Evolutionary conservation across 1,140 invertebrate species (phyloP).

Genomic region (Chionoecetes opilio): DNA sequence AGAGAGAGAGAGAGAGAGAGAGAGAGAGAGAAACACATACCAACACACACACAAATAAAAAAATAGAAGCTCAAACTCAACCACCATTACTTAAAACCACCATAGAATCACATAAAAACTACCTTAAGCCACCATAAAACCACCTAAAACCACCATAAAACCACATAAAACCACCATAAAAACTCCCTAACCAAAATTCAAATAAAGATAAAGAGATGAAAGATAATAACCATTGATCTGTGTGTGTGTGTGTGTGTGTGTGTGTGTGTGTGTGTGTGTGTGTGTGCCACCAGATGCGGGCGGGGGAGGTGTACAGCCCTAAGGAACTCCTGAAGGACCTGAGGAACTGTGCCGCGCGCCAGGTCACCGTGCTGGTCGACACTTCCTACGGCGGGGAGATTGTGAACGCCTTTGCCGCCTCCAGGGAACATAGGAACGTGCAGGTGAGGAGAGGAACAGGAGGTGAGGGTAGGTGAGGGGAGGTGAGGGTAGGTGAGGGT

Average conservation of each 20-base stretch:
- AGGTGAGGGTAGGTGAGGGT: no score
- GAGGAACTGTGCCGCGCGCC: conserved; percentile 84
- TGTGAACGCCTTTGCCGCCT: conserved; percentile 82
- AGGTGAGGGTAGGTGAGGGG: no score
- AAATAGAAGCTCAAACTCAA: no score
- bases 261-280: conserved; percentile 1
- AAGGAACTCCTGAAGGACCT: conserved; percentile 85
- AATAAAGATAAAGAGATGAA: neutral
- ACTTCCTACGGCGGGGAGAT: conserved; percentile 85
- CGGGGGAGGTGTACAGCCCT: conserved; percentile 84
- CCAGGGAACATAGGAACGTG: conserved; percentile 83
- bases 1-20: conserved; percentile 55
- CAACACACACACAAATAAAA: neutral
- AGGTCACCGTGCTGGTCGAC: conserved; percentile 85
- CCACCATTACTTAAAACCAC: neutral
- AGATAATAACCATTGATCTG: no score
- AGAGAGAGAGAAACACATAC: neutral
- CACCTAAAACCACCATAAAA: no score
- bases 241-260: neutral
- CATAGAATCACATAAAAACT: neutral
- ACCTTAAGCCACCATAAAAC: no score
- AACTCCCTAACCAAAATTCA: neutral
- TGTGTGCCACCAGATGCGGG: conserved; percentile 82
- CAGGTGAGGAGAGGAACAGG: conserved; percentile 81
- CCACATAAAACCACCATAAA: no score